phyloP scores from a whole-genome alignment of 2,888 invertebrate genomes.

The Apamea sordens region DNA sequence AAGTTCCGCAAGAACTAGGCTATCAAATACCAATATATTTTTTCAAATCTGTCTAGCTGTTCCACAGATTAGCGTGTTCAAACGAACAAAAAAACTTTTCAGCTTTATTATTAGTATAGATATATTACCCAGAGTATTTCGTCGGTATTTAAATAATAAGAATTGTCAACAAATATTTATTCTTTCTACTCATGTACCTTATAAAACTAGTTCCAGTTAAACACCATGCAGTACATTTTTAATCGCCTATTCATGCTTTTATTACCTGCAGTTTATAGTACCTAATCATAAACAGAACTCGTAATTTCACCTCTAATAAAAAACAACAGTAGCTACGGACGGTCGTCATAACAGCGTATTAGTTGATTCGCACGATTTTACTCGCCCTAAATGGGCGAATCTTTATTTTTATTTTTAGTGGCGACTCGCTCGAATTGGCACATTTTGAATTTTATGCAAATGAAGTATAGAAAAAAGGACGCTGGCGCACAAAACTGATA shows the following conservation, averaged over 20 bases:
- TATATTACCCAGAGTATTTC: background rate
- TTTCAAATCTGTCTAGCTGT: too few relatives aligned
- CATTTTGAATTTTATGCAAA: too few relatives aligned
- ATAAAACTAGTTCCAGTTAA: background rate
- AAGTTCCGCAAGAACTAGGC: too few relatives aligned
- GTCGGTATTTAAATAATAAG: background rate
- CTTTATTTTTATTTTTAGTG: background rate
- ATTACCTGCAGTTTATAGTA: slow-evolving; percentile 1
- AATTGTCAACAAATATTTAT: background rate
- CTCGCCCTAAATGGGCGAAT: background rate
- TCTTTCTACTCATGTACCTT: background rate
- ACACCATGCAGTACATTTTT: slow-evolving; percentile 2
- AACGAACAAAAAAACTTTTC: too few relatives aligned
- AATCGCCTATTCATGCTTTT: slow-evolving; percentile 9
- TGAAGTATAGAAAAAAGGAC: too few relatives aligned
- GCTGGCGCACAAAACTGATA: too few relatives aligned
- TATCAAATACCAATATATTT: too few relatives aligned
- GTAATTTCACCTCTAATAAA: slow-evolving; percentile 15
- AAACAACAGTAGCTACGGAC: background rate
- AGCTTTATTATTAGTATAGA: too few relatives aligned
- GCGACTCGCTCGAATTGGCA: background rate
- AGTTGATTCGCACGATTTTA: background rate
- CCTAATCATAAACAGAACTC: slow-evolving; percentile 10
- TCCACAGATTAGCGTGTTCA: too few relatives aligned
- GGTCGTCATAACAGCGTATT: background rate